Base-by-base conservation (phyloP, 2,888 invertebrate species). In the Gymnocheta viridis region DNA sequence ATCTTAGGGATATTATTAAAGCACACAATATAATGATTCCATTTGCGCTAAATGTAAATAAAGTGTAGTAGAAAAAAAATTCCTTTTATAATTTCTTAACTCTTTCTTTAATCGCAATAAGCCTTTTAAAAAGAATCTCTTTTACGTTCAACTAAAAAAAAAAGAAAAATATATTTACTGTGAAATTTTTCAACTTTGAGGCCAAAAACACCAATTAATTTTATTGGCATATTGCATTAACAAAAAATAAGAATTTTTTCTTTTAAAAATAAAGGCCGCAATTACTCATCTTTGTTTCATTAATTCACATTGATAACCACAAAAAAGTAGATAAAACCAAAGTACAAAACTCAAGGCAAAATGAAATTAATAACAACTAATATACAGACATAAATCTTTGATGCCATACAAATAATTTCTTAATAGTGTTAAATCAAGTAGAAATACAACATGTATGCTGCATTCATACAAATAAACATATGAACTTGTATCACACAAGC, bases 351-450 rank as follows among this genome's bases (percentile, higher is more conserved):
- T 24, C 5, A 5, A 67, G 32, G 41, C 58, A 35, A 56, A 29
- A 14, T 29, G 22, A 38, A 62, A 29, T 27, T 62, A 24, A 35
- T 32, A n/a, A 72, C 49, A 72, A 82, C 72, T 44, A 82, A 32
- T n/a, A n/a, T n/a, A 7, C 32, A 32, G 32, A 32, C 58, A 72
- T 72, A 69, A 78, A 79, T 76, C 73, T 66, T 74, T 74, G 72
- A 80, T 76, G 44, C 2, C 70, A 80, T 80, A 67, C 67, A 74
- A 76, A 72, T 83, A 60, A 83, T 80, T 80, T 76, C 60, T 66
- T 76, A 80, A 76, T 72, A 67, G 76, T 64, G 74, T 80, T 80
- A 60, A 83, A 83, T 80, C 80, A 83, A 76, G 58, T 60, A 80
- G 79, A 80, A 82, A 54, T 56, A 49, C 64, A 67, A 49, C 64